Evolutionary conservation across 1,140 invertebrate species (phyloP).

Genomic region (Coenobita brevimanus): DNA sequence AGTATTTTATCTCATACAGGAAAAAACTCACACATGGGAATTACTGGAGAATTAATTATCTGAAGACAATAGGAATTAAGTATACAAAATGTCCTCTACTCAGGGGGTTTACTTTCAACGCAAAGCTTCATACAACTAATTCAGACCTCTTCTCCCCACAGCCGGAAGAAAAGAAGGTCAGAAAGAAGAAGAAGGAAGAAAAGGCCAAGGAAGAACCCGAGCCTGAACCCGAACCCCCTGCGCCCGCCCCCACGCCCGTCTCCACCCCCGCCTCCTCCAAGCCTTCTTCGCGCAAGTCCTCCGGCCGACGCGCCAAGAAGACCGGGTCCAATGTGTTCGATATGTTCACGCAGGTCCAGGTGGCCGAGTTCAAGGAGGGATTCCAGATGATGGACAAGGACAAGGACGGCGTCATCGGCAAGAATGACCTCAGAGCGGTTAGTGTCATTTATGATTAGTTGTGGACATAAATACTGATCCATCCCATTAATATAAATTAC

Average conservation of each 20-base stretch:
- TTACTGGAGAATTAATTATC: too few species aligned
- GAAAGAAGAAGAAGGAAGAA: slow-evolving; percentile 68
- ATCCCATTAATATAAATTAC: too few species aligned
- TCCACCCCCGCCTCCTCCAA: slow-evolving; percentile 52
- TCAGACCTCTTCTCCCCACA: slow-evolving; percentile 1
- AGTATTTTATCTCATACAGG: too few species aligned
- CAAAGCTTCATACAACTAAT: too few species aligned
- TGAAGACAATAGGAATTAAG: too few species aligned
- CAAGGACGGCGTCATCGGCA: slow-evolving; percentile 97
- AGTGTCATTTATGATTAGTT: too few species aligned
- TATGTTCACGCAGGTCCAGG: slow-evolving; percentile 95
- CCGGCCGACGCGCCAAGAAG: slow-evolving; percentile 68
- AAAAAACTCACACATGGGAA: too few species aligned
- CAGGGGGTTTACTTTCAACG: too few species aligned
- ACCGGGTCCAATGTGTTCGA: slow-evolving; percentile 90
- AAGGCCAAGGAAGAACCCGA: slow-evolving; percentile 45
- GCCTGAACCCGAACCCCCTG: slow-evolving; percentile 33
- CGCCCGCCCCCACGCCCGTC: slow-evolving; percentile 1
- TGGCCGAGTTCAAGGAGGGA: slow-evolving; percentile 95
- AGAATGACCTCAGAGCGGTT: slow-evolving; percentile 84
- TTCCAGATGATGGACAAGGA: slow-evolving; percentile 99
- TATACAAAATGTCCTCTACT: too few species aligned
- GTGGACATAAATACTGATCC: too few species aligned
- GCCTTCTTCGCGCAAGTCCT: slow-evolving; percentile 66
- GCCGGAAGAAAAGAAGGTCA: slow-evolving; percentile 56